These are phyloP conservation scores for Tetheella fluctuosa DNA, from an alignment of 2,888 invertebrate genomes.

Conservation along the genomic window DNA sequence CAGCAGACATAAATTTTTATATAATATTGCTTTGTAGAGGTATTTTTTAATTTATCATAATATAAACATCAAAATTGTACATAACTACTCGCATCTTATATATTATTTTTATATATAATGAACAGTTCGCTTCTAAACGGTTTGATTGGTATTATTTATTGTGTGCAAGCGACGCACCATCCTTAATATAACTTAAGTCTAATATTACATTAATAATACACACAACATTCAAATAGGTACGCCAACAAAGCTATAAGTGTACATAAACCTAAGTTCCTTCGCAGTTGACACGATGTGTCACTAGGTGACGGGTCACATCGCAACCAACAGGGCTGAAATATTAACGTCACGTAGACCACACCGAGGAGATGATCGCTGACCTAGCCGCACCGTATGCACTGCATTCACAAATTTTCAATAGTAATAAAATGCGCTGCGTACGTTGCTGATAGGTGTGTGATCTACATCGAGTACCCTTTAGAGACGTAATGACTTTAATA, in stretches of 20 bases:
- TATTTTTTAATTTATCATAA: background rate
- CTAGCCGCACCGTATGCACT: background rate
- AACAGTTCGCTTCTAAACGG: background rate
- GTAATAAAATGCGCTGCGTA: no score
- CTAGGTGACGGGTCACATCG: background rate
- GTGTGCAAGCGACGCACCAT: background rate
- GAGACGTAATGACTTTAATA: no score
- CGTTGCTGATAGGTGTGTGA: background rate
- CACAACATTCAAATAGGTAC: slow-evolving; percentile 7
- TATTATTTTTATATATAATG: background rate
- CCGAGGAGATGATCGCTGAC: background rate
- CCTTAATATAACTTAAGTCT: background rate
- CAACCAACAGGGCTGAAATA: slow-evolving; percentile 1
- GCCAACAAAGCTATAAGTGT: slow-evolving; percentile 9
- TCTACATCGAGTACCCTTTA: background rate
- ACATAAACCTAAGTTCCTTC: background rate
- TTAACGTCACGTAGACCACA: background rate
- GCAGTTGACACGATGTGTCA: background rate
- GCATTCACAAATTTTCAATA: background rate
- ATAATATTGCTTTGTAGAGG: slow-evolving; percentile 5
- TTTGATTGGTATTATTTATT: background rate
- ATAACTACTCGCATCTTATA: background rate
- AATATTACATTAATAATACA: background rate
- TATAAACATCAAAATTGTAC: background rate
- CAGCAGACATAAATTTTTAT: slow-evolving; percentile 1